phyloP scores from a whole-genome alignment of 1,140 invertebrate genomes.

The Lordiphosa clarofinis region DNA sequence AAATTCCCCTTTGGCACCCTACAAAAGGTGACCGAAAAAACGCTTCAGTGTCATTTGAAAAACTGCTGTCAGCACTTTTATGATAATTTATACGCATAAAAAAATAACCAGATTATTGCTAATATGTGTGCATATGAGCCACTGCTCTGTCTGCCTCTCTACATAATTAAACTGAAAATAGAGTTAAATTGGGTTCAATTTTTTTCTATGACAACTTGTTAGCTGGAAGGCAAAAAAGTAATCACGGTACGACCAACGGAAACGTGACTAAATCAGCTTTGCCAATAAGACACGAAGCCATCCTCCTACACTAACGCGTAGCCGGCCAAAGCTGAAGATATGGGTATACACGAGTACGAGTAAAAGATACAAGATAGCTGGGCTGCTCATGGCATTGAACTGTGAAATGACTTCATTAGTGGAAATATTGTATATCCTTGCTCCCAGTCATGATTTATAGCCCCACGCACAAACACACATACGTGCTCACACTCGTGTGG shows the following conservation, averaged over 20 bases:
- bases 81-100: slow-evolving; percentile 52
- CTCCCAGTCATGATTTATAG: slow-evolving; percentile 56
- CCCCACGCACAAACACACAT: slow-evolving; percentile 19
- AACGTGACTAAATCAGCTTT: slow-evolving; percentile 76
- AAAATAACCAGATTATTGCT: no score
- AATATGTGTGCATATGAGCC: no score
- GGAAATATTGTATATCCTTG: slow-evolving; percentile 53
- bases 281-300: slow-evolving; percentile 68
- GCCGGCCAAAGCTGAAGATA: slow-evolving; percentile 65
- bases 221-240: slow-evolving; percentile 35
- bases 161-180: slow-evolving; percentile 2
- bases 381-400: slow-evolving; percentile 56
- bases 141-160: no score
- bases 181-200: background rate
- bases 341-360: slow-evolving; percentile 4
- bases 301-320: slow-evolving; percentile 31
- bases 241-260: slow-evolving; percentile 53
- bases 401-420: slow-evolving; percentile 78
- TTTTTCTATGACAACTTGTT: slow-evolving; percentile 40
- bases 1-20: slow-evolving; percentile 21
- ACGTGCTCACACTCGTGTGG: background rate
- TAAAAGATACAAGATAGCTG: slow-evolving; percentile 39
- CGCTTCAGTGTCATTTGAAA: slow-evolving; percentile 26
- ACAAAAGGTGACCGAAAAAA: slow-evolving; percentile 11
- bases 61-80: slow-evolving; percentile 39